Evolutionary conservation across 2,888 invertebrate species (phyloP).

Genomic region (Limnephilus auricula): DNA sequence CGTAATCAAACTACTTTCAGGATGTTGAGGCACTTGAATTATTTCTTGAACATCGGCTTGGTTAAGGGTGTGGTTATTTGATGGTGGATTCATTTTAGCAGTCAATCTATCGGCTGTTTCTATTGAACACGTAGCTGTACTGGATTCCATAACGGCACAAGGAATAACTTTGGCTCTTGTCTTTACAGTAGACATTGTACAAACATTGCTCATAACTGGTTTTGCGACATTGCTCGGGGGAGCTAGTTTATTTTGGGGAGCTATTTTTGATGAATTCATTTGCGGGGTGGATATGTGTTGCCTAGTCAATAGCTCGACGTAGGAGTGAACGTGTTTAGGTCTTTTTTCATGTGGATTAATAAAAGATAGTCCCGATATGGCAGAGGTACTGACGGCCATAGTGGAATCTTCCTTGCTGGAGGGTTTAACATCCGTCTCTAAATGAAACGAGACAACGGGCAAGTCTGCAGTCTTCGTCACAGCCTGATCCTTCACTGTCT

Average conservation of each 20-base stretch:
- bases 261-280: not conserved
- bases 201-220: not conserved
- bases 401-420: slow-evolving; percentile 55
- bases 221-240: not conserved
- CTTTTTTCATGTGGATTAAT: slow-evolving; percentile 57
- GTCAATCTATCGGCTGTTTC: not conserved
- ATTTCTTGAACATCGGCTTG: not conserved
- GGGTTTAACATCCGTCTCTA: slow-evolving; percentile 38
- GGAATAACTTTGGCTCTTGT: not conserved
- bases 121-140: not conserved
- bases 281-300: slow-evolving; percentile 35
- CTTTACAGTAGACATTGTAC: not conserved
- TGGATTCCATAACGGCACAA: not conserved
- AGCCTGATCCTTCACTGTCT: not conserved
- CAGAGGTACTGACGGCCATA: slow-evolving; percentile 60
- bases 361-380: slow-evolving; percentile 60
- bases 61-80: not conserved
- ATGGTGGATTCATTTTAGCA: not conserved
- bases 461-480: not conserved
- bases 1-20: not conserved
- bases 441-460: not conserved
- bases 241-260: not conserved
- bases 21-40: not conserved
- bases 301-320: slow-evolving; percentile 61
- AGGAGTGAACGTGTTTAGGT: slow-evolving; percentile 51